These are phyloP conservation scores for Dasypus novemcinctus DNA, from an alignment of 2,113 vertebrate genomes.

Conservation along the genomic window DNA sequence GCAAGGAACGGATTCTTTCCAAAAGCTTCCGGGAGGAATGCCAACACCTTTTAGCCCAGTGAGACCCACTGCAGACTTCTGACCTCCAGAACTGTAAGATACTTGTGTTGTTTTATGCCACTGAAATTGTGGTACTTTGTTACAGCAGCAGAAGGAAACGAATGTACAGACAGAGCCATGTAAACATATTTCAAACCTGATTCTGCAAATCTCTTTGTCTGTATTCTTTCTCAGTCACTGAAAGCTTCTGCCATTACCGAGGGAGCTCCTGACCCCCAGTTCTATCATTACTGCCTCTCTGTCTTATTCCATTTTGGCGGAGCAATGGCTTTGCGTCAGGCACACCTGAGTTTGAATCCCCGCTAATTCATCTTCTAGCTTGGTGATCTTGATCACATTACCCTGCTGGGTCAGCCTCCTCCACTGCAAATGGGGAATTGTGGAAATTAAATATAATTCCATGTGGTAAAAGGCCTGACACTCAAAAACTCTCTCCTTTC, in stretches of 20 bases:
- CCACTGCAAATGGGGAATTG: neutral
- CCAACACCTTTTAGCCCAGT: neutral
- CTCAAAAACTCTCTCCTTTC: conserved; percentile 8
- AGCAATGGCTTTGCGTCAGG: neutral
- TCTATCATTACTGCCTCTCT: neutral
- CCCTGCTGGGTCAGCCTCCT: neutral
- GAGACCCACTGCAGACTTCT: neutral
- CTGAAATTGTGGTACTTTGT: neutral
- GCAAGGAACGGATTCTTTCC: neutral
- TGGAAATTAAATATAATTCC: neutral
- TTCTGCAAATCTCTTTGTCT: neutral
- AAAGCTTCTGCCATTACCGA: neutral
- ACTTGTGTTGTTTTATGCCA: neutral
- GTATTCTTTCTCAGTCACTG: neutral
- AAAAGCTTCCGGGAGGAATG: neutral
- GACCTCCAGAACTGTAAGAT: neutral
- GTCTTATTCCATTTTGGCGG: neutral
- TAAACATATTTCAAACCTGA: neutral
- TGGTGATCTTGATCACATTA: neutral
- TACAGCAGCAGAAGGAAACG: neutral
- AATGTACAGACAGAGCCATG: neutral
- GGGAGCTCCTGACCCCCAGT: neutral
- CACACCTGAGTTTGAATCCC: neutral
- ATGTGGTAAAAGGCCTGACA: neutral
- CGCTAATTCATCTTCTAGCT: neutral